Percentiles rank a stretch among this genome's conserved stretches.
Conservation (phyloP, 1,140 invertebrate genomes). For the Drosophila neocordata region DNA sequence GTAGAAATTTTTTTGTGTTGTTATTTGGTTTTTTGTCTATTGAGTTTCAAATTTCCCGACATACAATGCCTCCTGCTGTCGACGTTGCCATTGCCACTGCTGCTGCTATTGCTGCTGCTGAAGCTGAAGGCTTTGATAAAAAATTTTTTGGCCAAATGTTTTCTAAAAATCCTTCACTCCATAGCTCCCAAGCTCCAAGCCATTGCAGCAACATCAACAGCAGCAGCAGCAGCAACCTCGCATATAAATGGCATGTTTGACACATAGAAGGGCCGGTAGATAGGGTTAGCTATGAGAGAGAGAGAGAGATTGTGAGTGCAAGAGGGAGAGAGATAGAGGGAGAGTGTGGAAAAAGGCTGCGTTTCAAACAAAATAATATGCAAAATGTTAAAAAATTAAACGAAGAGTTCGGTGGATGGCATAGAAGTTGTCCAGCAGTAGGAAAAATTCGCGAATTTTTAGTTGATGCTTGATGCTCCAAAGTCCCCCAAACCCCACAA, state of each 20-base stretch:
- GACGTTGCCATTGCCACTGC: conserved; percentile 3
- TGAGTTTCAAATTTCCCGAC: conserved; percentile 78
- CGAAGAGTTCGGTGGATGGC: conserved; percentile 40
- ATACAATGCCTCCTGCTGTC: conserved; percentile 64
- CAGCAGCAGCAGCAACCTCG: conserved; percentile 42
- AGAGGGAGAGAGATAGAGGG: background rate
- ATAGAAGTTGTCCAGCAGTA: conserved; percentile 55
- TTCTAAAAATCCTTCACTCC: conserved; percentile 68
- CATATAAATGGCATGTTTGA: conserved; percentile 80
- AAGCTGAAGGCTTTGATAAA: conserved; percentile 79
- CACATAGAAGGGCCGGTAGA: conserved; percentile 43
- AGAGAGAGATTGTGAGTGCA: background rate
- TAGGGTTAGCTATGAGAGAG: background rate
- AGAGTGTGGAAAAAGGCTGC: conserved; percentile 29
- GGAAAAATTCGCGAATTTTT: conserved; percentile 76
- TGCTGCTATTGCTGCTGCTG: conserved; percentile 48
- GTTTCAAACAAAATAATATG: conserved; percentile 79
- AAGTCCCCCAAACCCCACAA: no score
- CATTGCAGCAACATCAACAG: conserved; percentile 58
- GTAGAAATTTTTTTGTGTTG: conserved; percentile 35
- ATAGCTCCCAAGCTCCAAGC: conserved; percentile 29
- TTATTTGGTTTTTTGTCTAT: conserved; percentile 65
- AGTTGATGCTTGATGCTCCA: conserved; percentile 46
- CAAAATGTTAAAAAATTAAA: conserved; percentile 81
- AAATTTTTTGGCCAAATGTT: conserved; percentile 73